phyloP scores from a whole-genome alignment of 2,113 vertebrate species.

The Sarotherodon lohbergeri region DNA sequence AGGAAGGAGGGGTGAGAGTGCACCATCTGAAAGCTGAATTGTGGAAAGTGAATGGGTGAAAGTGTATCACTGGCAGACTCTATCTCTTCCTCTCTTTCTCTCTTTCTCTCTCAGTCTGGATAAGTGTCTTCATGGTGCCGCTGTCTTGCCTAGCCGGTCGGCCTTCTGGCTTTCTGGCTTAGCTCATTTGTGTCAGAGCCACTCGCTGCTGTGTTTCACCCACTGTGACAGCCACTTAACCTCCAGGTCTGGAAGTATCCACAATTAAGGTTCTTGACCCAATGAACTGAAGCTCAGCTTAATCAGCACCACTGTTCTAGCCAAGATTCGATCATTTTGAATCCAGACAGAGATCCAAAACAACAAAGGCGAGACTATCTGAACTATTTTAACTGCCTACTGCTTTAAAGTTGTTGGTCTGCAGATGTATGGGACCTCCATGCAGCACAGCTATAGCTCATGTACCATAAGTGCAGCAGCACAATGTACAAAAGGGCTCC shows the following conservation, averaged over 20 bases:
- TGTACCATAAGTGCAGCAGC: neutral
- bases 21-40: constrained; percentile 45
- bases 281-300: neutral
- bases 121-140: constrained; percentile 46
- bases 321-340: neutral
- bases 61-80: constrained; percentile 39
- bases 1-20: constrained; percentile 15
- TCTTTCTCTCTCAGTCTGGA: constrained; percentile 16
- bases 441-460: neutral
- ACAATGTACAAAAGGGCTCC: neutral
- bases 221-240: constrained; percentile 59
- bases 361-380: neutral
- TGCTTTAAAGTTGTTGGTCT: neutral
- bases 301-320: neutral
- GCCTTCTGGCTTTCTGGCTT: constrained; percentile 39
- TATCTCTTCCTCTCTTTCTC: neutral
- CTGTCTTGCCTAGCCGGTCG: constrained; percentile 7
- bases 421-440: neutral
- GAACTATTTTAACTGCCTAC: neutral
- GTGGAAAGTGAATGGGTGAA: constrained; percentile 43
- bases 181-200: constrained; percentile 49
- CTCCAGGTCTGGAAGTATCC: constrained; percentile 34
- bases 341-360: neutral
- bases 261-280: constrained; percentile 4
- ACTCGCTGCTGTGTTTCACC: constrained; percentile 24